phyloP scores from a whole-genome alignment of 2,888 invertebrate species.

The Drosophila antonietae region DNA sequence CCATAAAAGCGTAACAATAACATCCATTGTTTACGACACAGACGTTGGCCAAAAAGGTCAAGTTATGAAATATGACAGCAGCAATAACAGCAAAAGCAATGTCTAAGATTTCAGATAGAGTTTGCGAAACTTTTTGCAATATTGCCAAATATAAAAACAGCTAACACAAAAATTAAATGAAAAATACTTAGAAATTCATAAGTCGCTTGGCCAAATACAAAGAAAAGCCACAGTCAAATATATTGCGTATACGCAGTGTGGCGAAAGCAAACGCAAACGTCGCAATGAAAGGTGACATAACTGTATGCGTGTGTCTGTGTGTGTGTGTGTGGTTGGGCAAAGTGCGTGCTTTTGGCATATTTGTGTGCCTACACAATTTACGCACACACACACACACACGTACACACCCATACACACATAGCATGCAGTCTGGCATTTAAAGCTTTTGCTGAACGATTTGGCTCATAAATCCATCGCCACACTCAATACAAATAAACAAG shows the following conservation, averaged over 20 bases:
- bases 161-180: slow-evolving; percentile 7
- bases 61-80: slow-evolving; percentile 63
- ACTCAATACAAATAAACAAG: slow-evolving; percentile 75
- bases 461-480: slow-evolving; percentile 70
- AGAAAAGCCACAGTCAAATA: slow-evolving; percentile 22
- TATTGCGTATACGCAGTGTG: slow-evolving; percentile 69
- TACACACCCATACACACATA: slow-evolving; percentile 8
- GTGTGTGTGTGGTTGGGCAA: slow-evolving; percentile 34
- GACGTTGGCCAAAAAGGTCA: slow-evolving; percentile 68
- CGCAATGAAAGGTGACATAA: slow-evolving; percentile 36
- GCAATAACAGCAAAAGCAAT: slow-evolving; percentile 26
- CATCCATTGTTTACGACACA: slow-evolving; percentile 63
- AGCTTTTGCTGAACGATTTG: slow-evolving; percentile 63
- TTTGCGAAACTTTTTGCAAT: slow-evolving; percentile 49
- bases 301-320: background rate
- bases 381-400: slow-evolving; percentile 19
- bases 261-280: slow-evolving; percentile 47
- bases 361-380: slow-evolving; percentile 45
- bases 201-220: background rate
- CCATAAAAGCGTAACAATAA: slow-evolving; percentile 69
- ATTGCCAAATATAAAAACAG: slow-evolving; percentile 22
- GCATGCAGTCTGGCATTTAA: slow-evolving; percentile 20
- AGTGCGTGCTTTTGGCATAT: slow-evolving; percentile 67
- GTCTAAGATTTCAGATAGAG: slow-evolving; percentile 47
- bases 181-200: slow-evolving; percentile 5